Evolutionary conservation across 2,797 vertebrate species (phyloP), one percentile per base, ranked within the genome.

Genomic region (Phalloptychus januarius): DNA sequence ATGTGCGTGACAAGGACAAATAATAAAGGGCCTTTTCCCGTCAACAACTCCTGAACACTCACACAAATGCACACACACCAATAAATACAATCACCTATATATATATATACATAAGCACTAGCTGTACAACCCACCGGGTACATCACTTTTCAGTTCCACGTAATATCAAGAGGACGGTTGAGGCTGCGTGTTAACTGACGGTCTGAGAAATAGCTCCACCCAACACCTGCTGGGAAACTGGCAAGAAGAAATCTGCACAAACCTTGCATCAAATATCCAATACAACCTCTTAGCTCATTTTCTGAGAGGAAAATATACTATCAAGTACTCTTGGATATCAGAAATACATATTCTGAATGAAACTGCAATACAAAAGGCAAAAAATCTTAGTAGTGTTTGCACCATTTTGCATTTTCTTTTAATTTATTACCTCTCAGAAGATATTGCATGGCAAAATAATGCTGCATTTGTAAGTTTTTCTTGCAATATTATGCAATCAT

Each of bases 161-260:
- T 94, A 93, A 94, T 94, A 92, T 92, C 93, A 93, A 89, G 89
- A 94, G 83, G 85, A 80, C 88, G 81, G 92, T 93, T 94, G 85
- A 85, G 81, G 54, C 77, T 23, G 77, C 82, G 85, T 11, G 79
- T 1, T 83, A 92, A 93, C 90, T 12, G 91, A 42, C 80, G 52
- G 79, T 86, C 78, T 85, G 85, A 85, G 75, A 81, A 38, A 71
- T 13, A 42, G n/a, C 92, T 86, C 91, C 93, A 54, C 93, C 92
- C 90, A 16, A 74, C 90, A 90, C 83, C 91, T 93, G 90, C 84
- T 82, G 18, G 42, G 74, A 83, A 79, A 7, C 72, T 83, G 79
- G 77, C 80, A 80, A 61, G 74, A 74, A 65, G 74, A 72, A 74
- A 12, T 10, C 15, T n/a, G 76, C 70, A 63, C 23, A 7, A 74